Conservation (phyloP, 2,797 vertebrate genomes). For the Pipistrellus kuhlii region DNA sequence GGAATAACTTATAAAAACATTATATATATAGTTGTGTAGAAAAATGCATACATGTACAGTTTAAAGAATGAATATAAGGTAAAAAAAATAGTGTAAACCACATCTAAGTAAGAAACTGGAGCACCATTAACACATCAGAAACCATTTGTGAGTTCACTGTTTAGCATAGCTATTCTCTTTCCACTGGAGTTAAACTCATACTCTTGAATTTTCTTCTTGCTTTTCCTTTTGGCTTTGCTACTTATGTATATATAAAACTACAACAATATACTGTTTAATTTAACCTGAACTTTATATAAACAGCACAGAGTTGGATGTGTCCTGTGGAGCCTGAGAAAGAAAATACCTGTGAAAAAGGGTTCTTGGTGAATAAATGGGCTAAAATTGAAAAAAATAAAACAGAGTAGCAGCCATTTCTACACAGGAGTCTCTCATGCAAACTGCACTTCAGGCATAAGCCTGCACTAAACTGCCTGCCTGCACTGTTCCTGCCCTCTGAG, state of each 20-base stretch:
- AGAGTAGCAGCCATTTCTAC: neutral
- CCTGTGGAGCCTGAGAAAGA: neutral
- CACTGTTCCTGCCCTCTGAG: neutral
- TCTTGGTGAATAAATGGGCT: neutral
- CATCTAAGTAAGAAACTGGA: neutral
- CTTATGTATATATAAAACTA: neutral
- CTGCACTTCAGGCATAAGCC: neutral
- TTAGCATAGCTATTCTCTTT: neutral
- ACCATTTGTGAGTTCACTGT: neutral
- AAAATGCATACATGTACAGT: neutral
- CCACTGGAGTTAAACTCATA: neutral
- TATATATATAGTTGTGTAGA: neutral
- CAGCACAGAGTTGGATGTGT: neutral
- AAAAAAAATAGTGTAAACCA: neutral
- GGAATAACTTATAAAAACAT: neutral
- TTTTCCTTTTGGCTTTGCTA: constrained; percentile 15
- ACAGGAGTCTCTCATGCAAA: neutral
- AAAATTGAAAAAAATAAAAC: neutral
- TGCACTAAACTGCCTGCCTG: neutral
- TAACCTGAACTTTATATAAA: neutral
- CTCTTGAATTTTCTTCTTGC: neutral
- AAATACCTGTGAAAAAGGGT: neutral
- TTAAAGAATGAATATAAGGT: constrained; percentile 30
- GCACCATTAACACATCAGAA: neutral
- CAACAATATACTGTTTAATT: constrained; percentile 26